Evolutionary conservation across 2,888 invertebrate genomes (phyloP).

Genomic region (Oligia strigilis): DNA sequence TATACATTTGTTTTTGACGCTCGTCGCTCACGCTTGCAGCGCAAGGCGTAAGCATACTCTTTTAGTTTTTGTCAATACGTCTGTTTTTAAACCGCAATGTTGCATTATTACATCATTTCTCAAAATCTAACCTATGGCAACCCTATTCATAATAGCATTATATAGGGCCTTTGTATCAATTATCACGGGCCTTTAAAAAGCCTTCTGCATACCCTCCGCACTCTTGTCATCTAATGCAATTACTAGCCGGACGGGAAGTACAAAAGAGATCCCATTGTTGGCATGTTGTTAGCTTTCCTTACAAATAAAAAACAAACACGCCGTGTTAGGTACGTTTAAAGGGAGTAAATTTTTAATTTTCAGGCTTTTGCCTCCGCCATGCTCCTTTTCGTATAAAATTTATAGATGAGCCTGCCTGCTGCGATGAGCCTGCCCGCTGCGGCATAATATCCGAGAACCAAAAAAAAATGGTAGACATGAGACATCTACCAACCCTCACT

Average conservation of each 20-base stretch:
- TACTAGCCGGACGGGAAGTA: background rate
- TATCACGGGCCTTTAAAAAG: background rate
- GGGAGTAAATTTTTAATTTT: background rate
- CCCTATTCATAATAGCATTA: background rate
- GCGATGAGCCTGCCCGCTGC: too few relatives aligned
- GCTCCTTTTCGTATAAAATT: background rate
- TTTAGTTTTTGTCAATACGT: background rate
- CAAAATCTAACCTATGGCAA: background rate
- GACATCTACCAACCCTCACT: too few relatives aligned
- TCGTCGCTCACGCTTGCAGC: too few relatives aligned
- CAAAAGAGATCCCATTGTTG: background rate
- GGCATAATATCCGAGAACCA: too few relatives aligned
- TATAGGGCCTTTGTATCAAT: background rate
- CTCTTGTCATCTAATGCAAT: background rate
- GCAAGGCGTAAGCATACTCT: too few relatives aligned
- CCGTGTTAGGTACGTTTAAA: background rate
- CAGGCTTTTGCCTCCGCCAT: background rate
- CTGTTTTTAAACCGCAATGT: background rate
- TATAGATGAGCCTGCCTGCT: background rate
- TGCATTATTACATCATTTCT: background rate
- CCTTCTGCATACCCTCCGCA: background rate
- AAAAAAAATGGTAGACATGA: too few relatives aligned
- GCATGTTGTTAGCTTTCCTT: background rate
- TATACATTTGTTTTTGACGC: too few relatives aligned
- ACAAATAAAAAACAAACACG: background rate